Conservation (phyloP, 2,888 invertebrate species). For the Microdon myrmicae region DNA sequence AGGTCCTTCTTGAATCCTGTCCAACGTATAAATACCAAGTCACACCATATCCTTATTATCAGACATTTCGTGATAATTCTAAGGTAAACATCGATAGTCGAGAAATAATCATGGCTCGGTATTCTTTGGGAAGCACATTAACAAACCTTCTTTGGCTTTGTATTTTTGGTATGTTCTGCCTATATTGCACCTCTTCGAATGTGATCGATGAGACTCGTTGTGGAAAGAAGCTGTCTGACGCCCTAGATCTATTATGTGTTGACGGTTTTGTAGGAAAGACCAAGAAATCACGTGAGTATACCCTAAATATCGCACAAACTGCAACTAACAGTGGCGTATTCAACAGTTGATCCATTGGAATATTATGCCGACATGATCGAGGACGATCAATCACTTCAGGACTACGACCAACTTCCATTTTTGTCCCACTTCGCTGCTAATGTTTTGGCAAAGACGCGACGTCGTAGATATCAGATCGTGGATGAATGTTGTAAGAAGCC, state of each 20-base stretch:
- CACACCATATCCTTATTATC: too few species aligned
- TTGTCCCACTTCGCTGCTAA: slow-evolving; percentile 48
- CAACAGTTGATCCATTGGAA: slow-evolving; percentile 39
- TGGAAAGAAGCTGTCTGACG: slow-evolving; percentile 53
- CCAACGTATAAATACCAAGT: too few species aligned
- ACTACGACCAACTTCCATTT: slow-evolving; percentile 48
- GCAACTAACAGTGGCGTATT: background rate
- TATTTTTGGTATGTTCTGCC: too few species aligned
- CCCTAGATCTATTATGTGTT: slow-evolving; percentile 53
- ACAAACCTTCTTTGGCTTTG: too few species aligned
- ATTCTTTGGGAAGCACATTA: too few species aligned
- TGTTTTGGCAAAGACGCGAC: slow-evolving; percentile 55
- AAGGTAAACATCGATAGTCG: too few species aligned
- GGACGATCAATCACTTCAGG: slow-evolving; percentile 12
- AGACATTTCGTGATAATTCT: too few species aligned
- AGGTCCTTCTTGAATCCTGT: too few species aligned
- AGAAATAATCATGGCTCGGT: too few species aligned
- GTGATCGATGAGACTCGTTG: too few species aligned
- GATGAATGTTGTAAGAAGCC: slow-evolving; percentile 59
- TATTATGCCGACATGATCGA: slow-evolving; percentile 48
- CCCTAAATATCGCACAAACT: background rate
- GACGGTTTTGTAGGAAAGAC: slow-evolving; percentile 55
- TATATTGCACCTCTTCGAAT: too few species aligned
- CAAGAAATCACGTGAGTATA: slow-evolving; percentile 54
- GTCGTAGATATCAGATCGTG: slow-evolving; percentile 55